phyloP scores from a whole-genome alignment of 2,113 vertebrate species.

The Corythaeola cristata region DNA sequence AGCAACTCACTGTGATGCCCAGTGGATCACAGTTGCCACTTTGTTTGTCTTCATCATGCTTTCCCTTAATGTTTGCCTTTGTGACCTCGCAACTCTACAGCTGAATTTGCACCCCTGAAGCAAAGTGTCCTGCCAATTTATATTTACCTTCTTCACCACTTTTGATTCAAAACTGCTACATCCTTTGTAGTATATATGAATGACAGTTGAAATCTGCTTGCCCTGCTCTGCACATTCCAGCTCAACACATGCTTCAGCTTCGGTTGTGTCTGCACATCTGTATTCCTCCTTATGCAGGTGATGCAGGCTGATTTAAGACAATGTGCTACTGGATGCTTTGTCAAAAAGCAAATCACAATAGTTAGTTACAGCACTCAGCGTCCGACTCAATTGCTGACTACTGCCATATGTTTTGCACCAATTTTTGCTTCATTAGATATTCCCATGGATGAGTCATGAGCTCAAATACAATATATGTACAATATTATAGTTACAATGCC shows the following conservation, averaged over 20 bases:
- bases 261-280: background rate
- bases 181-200: background rate
- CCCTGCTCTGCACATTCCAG: background rate
- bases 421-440: background rate
- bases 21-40: background rate
- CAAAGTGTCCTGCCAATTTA: background rate
- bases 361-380: background rate
- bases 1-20: background rate
- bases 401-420: background rate
- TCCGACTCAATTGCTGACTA: background rate
- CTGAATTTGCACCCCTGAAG: background rate
- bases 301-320: background rate
- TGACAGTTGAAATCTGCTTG: background rate
- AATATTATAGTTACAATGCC: background rate
- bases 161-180: background rate
- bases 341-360: background rate
- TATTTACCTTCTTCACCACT: background rate
- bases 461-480: background rate
- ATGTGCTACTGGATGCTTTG: background rate
- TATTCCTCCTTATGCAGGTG: background rate
- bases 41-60: background rate
- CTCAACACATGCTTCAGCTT: background rate
- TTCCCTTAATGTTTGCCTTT: background rate
- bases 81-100: background rate
- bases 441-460: background rate